These are phyloP conservation scores for Vanacampus margaritifer DNA, from an alignment of 2,113 vertebrate genomes.

Conservation along the genomic window DNA sequence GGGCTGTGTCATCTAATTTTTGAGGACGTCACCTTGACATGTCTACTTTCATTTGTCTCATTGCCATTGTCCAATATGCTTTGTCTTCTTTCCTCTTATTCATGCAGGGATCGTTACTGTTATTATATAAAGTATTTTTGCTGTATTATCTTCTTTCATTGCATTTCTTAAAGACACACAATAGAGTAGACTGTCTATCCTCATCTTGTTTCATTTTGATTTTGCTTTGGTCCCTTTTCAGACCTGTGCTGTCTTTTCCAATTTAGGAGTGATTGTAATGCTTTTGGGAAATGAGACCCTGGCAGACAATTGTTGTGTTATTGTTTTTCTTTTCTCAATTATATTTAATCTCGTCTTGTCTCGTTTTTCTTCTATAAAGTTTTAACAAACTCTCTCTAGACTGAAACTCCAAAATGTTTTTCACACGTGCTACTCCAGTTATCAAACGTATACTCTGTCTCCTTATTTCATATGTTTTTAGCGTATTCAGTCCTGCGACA, in stretches of 20 bases:
- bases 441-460: not conserved
- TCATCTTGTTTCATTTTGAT: slow-evolving; percentile 9
- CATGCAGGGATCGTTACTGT: not conserved
- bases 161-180: not conserved
- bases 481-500: not conserved
- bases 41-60: slow-evolving; percentile 14
- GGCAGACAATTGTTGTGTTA: not conserved
- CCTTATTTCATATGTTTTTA: not conserved
- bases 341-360: not conserved
- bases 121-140: slow-evolving; percentile 3
- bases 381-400: not conserved
- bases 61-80: not conserved
- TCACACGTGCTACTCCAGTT: not conserved
- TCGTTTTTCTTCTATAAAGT: not conserved
- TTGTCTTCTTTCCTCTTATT: slow-evolving; percentile 3
- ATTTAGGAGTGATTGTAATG: not conserved
- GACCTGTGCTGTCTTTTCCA: not conserved
- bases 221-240: not conserved
- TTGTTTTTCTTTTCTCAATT: not conserved
- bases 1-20: slow-evolving; percentile 6
- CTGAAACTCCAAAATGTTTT: too few species aligned
- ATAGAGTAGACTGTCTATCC: not conserved
- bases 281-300: not conserved
- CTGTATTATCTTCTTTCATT: slow-evolving; percentile 14
- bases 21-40: slow-evolving; percentile 18